Conservation (phyloP, 1,140 invertebrate species). For the Physella acuta region DNA sequence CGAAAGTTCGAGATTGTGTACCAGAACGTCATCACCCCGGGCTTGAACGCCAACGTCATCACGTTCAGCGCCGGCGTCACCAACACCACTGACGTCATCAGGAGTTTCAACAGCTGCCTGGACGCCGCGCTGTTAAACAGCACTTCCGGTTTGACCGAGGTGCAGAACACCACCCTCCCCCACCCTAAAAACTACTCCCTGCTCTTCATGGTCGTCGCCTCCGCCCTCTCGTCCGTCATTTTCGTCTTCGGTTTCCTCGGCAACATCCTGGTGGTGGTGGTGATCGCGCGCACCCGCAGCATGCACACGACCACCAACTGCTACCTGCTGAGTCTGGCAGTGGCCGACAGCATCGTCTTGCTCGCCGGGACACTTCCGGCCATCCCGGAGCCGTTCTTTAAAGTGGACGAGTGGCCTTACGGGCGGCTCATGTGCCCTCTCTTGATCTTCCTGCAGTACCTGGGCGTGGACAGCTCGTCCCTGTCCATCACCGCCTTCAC, state of each 20-base stretch:
- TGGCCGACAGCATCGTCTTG: slow-evolving; percentile 88
- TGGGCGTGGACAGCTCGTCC: slow-evolving; percentile 82
- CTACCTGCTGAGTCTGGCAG: slow-evolving; percentile 87
- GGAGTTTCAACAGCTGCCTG: too few species aligned
- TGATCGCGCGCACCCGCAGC: slow-evolving; percentile 52
- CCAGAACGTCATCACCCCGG: too few species aligned
- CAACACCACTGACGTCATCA: too few species aligned
- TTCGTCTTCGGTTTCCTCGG: slow-evolving; percentile 52
- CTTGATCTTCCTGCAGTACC: slow-evolving; percentile 69
- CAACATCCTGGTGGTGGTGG: slow-evolving; percentile 62
- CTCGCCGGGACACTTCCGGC: slow-evolving; percentile 65
- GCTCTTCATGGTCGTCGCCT: slow-evolving; percentile 31
- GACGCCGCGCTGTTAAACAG: too few species aligned
- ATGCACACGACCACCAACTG: slow-evolving; percentile 76
- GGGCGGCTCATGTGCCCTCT: slow-evolving; percentile 66
- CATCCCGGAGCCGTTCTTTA: slow-evolving; percentile 68
- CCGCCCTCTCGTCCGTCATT: slow-evolving; percentile 33
- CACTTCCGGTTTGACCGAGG: not conserved
- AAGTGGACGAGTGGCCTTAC: slow-evolving; percentile 66
- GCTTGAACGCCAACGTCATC: too few species aligned
- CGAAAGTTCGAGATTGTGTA: too few species aligned
- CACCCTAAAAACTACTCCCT: slow-evolving; percentile 27
- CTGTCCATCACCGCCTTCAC: slow-evolving; percentile 92
- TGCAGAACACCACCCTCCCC: not conserved
- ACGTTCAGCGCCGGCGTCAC: too few species aligned